Base-by-base conservation (phyloP, 1,140 invertebrate species). In the Apis mellifera region DNA sequence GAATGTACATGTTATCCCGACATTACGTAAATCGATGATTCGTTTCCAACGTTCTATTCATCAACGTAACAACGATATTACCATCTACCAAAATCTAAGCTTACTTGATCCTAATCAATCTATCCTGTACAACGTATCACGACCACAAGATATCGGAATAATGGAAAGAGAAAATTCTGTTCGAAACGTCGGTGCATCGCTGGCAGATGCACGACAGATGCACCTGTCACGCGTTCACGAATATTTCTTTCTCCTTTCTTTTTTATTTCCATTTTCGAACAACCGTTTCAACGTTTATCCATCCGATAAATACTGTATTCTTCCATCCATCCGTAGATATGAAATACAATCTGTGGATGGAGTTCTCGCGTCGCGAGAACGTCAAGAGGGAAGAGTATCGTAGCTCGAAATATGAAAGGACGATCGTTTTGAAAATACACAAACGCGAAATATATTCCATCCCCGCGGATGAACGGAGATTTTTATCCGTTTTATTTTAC, bases 371-470 rank as follows among this genome's bases (percentile, higher is more conserved):
- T 52, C 42, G 9, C 57, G 2, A 32, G n/a, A 64, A 23, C 69
- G 17, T 48, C n/a, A 19, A 48, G 2, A 26, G 42, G 26, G 19
- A 19, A 54, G 66, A 52, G 66, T 42, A 66, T 66, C 78, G 42
- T n/a, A 23, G 15, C 15, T 13, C n/a, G 60, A 42, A n/a, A 50
- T 26, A 32, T 26, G 23, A 76, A 48, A n/a, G 15, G 23, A 21
- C 21, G 21, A 42, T 42, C 15, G 9, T 64, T 81, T 82, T 76
- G 64, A 69, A 60, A 69, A 42, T 42, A 57, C 26, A 42, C 32
- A 82, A 69, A 82, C 57, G 69, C 54, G 55, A 76, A 76, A 69
- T 64, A 76, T 76, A 3, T 32, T 54, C 23, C 54, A 42, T 42
- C 57, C 64, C 32, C 62, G 17, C 26, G 17, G 55, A 11, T 54